Evolutionary conservation across 1,140 invertebrate genomes (phyloP).

Genomic region (Trichomalopsis sarcophagae): DNA sequence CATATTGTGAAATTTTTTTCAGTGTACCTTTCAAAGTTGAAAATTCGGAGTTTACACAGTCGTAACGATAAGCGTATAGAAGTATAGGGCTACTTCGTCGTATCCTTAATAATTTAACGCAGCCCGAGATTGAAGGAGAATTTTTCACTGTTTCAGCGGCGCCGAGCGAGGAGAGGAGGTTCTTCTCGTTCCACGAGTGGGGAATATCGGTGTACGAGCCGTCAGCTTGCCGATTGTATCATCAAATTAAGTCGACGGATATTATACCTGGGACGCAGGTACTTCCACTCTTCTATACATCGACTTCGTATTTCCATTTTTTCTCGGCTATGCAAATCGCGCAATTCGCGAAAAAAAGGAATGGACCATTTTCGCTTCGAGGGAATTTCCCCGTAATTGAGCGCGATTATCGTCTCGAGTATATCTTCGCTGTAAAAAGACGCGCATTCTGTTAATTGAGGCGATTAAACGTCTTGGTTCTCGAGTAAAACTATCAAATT

Average conservation of each 20-base stretch:
- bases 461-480: not conserved
- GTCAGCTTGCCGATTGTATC: conserved; percentile 82
- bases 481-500: not conserved
- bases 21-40: too few species aligned
- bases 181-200: conserved; percentile 87
- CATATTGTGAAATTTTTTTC: too few species aligned
- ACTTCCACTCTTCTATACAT: conserved; percentile 47
- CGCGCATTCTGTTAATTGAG: not conserved
- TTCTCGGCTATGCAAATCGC: conserved; percentile 10
- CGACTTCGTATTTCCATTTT: not conserved
- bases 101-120: too few species aligned
- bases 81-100: too few species aligned
- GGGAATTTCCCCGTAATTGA: conserved; percentile 8
- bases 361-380: not conserved
- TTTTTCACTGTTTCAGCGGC: conserved; percentile 71
- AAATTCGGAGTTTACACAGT: too few species aligned
- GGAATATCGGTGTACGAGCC: conserved; percentile 87
- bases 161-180: conserved; percentile 80
- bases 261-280: conserved; percentile 85
- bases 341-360: not conserved
- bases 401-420: not conserved
- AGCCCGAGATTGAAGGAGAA: not conserved
- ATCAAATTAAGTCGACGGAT: conserved; percentile 84
- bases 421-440: not conserved
- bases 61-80: too few species aligned